A percentile compares a stretch with the other conserved stretches of the same genome.
Evolutionary conservation across 2,113 vertebrate species (phyloP).

Genomic region (Ellobius talpinus): DNA sequence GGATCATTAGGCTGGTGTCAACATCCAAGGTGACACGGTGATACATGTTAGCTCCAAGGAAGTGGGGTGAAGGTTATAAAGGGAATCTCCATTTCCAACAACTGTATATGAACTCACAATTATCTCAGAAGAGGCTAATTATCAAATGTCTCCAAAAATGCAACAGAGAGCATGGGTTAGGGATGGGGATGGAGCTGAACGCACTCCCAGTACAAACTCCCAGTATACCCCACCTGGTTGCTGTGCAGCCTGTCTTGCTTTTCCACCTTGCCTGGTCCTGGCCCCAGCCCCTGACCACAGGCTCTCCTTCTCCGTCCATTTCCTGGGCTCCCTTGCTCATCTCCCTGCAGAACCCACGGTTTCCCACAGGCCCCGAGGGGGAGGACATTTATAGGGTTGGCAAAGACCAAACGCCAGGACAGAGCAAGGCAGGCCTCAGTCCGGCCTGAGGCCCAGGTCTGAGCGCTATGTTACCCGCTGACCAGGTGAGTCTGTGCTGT

Average conservation of each 20-base stretch:
- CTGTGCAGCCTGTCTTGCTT: too few relatives aligned
- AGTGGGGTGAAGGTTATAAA: background rate
- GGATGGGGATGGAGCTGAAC: background rate
- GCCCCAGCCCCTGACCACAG: background rate
- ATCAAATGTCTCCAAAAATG: background rate
- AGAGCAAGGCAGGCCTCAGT: background rate
- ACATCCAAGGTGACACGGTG: background rate
- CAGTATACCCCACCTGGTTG: fast-evolving
- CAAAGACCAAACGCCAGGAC: background rate
- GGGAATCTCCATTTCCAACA: background rate
- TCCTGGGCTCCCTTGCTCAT: background rate
- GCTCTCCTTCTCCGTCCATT: background rate
- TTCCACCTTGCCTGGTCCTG: background rate
- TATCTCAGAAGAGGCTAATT: background rate
- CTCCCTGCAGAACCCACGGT: background rate
- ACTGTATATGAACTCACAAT: background rate
- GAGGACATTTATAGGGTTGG: fast-evolving
- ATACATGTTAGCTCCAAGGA: background rate
- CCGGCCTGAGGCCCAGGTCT: background rate
- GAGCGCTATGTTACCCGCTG: background rate
- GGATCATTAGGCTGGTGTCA: fast-evolving
- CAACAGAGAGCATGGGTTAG: background rate
- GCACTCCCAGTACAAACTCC: background rate
- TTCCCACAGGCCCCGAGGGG: background rate
- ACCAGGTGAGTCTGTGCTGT: background rate